Conservation (phyloP, 2,113 vertebrate species). For the Poecilia latipinna region DNA sequence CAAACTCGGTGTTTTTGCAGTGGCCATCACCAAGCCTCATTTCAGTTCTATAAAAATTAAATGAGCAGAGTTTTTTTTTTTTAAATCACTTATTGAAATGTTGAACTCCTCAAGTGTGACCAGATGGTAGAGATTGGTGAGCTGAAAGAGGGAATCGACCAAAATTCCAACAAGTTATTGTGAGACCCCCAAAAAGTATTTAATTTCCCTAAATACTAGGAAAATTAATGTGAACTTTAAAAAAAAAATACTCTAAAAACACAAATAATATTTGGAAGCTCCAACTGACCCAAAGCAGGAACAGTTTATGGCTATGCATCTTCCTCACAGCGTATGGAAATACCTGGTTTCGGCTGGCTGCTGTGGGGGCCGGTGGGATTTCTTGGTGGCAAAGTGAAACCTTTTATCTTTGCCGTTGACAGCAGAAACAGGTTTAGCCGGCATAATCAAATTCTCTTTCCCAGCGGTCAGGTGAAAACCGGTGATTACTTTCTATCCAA, state of each 20-base stretch:
- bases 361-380: too few species aligned
- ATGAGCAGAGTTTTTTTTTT: too few species aligned
- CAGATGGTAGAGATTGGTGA: too few species aligned
- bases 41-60: too few species aligned
- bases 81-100: too few species aligned
- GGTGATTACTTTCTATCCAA: background rate
- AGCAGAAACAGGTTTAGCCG: slow-evolving; percentile 16
- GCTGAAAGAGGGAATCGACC: too few species aligned
- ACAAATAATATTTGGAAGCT: too few species aligned
- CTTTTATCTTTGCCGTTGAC: slow-evolving; percentile 16
- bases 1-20: too few species aligned
- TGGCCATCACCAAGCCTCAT: too few species aligned
- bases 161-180: too few species aligned
- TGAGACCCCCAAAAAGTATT: background rate
- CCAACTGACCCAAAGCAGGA: background rate
- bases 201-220: background rate
- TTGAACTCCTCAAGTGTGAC: too few species aligned
- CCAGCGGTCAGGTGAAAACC: background rate
- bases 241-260: too few species aligned
- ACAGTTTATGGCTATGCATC: background rate
- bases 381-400: slow-evolving; percentile 12
- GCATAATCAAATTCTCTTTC: slow-evolving; percentile 21
- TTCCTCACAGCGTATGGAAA: background rate
- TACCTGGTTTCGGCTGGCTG: background rate
- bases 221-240: background rate